Conservation (phyloP, 2,797 vertebrate genomes). For the Pseudochirops corinnae region DNA sequence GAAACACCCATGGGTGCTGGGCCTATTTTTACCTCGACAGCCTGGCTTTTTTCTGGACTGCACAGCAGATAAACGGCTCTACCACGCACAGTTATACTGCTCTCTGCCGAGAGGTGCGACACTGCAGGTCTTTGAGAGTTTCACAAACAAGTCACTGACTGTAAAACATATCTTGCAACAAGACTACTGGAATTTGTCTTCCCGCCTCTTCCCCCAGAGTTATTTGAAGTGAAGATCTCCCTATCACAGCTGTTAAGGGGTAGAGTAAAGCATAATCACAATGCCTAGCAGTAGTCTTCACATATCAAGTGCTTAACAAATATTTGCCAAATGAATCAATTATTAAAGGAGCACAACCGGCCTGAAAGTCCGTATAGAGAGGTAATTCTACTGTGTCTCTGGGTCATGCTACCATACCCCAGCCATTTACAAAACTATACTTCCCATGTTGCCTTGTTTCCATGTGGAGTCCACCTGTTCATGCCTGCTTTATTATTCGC, state of each 20-base stretch:
- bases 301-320: not conserved
- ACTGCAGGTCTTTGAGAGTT: not conserved
- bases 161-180: conserved; percentile 56
- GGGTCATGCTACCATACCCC: not conserved
- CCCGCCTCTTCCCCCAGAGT: not conserved
- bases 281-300: not conserved
- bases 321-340: not conserved
- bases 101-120: not conserved
- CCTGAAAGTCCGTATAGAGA: not conserved
- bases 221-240: conserved; percentile 51
- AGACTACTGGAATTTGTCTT: not conserved
- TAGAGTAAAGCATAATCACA: not conserved
- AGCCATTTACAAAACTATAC: not conserved
- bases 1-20: not conserved
- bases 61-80: conserved; percentile 5
- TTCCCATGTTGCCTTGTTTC: not conserved
- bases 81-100: conserved; percentile 21
- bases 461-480: not conserved
- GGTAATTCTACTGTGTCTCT: not conserved
- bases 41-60: not conserved
- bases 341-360: not conserved
- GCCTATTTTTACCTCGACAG: conserved; percentile 9
- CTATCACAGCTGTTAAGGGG: not conserved
- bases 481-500: not conserved
- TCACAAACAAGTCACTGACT: not conserved